Evolutionary conservation across 2,888 invertebrate species (phyloP), one percentile per base, ranked within the genome.

Genomic region (Dryocosmus kuriphilus): DNA sequence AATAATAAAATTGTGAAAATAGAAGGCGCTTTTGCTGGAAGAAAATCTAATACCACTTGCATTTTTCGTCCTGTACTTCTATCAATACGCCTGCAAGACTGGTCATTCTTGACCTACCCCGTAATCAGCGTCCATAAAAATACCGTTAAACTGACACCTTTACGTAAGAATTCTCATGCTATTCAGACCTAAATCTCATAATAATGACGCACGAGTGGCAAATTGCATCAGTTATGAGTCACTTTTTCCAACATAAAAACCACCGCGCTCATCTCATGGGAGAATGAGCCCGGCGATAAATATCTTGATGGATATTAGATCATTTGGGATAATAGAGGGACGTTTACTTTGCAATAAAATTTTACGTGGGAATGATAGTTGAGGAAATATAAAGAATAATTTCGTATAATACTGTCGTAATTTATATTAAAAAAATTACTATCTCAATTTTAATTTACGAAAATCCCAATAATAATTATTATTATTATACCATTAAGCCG

Each of bases 81-180:
- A 71, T 71, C 71, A 30, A 51, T 71, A 32, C 30, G n/a, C 22
- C 30, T 71, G 22, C 22, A 46, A 32, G 32, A 71, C 51, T 46
- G 67, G 67, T 71, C 71, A 51, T 71, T 71, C 71, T 46, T 71
- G 51, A 71, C 85, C 85, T 87, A 88, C 88, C 88, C 86, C 84
- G 88, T 86, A 89, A 89, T 89, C 89, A 89, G 81, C 82, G 87
- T 85, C 85, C 86, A 87, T 88, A 89, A 88, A 88, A 89, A 86
- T 86, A 86, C 86, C 86, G 85, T 86, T 88, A 88, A 88, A 85
- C 85, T 84, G 88, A 86, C 86, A 88, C 86, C 86, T 88, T 77
- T 74, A 51, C 30, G 30, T 71, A 51, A 46, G 71, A 71, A 51
- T 71, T 46, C n/a, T n/a, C 30, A 6, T 51, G 51, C 71, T 71